phyloP scores from a whole-genome alignment of 2,113 vertebrate species.

The Sminthopsis crassicaudata region DNA sequence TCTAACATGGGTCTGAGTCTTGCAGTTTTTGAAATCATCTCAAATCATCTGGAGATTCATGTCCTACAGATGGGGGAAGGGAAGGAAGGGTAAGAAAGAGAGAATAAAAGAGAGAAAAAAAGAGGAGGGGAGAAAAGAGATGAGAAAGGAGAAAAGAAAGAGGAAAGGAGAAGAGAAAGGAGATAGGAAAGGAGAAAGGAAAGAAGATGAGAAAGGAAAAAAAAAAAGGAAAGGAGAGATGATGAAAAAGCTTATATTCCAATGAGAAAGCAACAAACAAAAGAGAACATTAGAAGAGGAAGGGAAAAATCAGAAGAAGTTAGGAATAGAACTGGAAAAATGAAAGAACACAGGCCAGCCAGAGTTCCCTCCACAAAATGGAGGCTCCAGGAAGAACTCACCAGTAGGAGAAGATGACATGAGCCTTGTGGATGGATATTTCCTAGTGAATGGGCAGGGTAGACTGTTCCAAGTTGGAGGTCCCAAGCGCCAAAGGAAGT shows the following conservation, averaged over 20 bases:
- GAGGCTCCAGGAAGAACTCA: neutral
- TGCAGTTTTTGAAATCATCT: neutral
- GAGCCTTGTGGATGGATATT: neutral
- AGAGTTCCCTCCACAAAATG: neutral
- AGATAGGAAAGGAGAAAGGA: neutral
- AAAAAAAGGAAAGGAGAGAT: too few species aligned
- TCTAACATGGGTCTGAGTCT: neutral
- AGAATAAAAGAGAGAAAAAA: neutral
- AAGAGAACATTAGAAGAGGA: neutral
- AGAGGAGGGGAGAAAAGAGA: neutral
- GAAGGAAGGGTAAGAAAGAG: neutral
- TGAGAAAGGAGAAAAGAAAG: neutral
- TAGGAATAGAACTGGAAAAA: neutral
- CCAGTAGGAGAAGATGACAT: neutral
- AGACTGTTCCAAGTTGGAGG: neutral
- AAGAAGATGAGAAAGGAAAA: too few species aligned
- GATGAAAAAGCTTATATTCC: neutral
- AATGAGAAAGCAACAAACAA: neutral
- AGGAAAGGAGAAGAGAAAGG: neutral
- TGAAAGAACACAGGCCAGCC: neutral
- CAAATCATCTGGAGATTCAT: neutral
- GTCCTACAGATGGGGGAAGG: neutral
- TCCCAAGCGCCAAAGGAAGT: neutral
- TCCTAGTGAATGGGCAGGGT: neutral
- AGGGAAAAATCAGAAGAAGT: neutral